A percentile compares a stretch with the other conserved stretches of the same genome.
Conservation (phyloP, 2,888 invertebrate species). For the Sarcophaga carnaria region DNA sequence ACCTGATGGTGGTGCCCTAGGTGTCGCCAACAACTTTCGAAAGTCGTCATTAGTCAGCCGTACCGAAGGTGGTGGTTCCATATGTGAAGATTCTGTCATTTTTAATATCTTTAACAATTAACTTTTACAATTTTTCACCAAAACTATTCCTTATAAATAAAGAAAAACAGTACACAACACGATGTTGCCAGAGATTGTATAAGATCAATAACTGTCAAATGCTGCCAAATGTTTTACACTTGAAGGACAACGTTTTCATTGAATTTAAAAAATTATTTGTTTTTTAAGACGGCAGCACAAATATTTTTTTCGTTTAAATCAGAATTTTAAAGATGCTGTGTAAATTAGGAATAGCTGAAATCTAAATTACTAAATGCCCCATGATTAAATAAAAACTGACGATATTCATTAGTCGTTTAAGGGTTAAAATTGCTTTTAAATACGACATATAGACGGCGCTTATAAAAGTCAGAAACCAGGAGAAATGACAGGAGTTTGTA, state of each 20-base stretch:
- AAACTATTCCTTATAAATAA: neutral
- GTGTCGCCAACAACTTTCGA: slow-evolving; percentile 96
- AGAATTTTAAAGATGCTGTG: too few species aligned
- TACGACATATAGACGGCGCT: neutral
- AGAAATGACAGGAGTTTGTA: too few species aligned
- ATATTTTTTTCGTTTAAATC: too few species aligned
- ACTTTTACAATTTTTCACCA: neutral
- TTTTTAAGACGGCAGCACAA: too few species aligned
- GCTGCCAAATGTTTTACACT: neutral
- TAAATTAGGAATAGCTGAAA: too few species aligned
- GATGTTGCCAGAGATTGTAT: slow-evolving; percentile 1
- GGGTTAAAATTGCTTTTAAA: too few species aligned
- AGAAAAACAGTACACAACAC: neutral
- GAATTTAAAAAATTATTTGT: too few species aligned
- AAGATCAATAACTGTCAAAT: neutral
- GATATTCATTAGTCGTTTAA: too few species aligned
- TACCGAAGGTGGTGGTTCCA: slow-evolving; percentile 85
- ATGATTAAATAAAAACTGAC: too few species aligned
- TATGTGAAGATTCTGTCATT: slow-evolving; percentile 75
- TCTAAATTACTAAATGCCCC: too few species aligned
- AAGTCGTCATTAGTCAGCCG: slow-evolving; percentile 98
- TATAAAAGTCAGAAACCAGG: neutral
- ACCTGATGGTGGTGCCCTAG: slow-evolving; percentile 86
- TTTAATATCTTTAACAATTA: slow-evolving; percentile 71
- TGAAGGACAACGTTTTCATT: too few species aligned